Evolutionary conservation across 1,140 invertebrate species (phyloP).

Genomic region (Leucophenga varia): DNA sequence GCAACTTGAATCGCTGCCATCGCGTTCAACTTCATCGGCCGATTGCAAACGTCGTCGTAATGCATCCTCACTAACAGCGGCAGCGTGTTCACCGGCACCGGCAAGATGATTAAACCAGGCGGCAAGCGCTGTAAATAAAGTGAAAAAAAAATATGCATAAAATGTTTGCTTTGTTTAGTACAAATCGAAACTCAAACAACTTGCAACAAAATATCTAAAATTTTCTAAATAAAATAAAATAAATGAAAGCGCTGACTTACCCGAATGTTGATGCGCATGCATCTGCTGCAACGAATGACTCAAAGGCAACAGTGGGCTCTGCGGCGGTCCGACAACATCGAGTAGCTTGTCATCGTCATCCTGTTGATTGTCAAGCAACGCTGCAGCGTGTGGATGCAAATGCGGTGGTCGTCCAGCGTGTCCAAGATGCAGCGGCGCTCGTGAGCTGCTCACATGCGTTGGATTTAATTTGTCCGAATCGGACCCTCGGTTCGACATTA

Average conservation of each 20-base stretch:
- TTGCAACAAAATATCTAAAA: no score
- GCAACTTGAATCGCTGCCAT: slow-evolving; percentile 67
- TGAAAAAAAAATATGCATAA: neutral
- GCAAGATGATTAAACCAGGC: slow-evolving; percentile 62
- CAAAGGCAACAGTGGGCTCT: slow-evolving; percentile 69
- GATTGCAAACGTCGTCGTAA: slow-evolving; percentile 60
- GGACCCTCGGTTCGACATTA: slow-evolving; percentile 72
- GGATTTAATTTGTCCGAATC: slow-evolving; percentile 57
- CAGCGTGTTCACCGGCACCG: slow-evolving; percentile 54
- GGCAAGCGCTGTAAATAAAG: slow-evolving; percentile 44
- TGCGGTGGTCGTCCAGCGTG: slow-evolving; percentile 51
- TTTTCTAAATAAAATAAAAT: no score
- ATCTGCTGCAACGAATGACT: slow-evolving; percentile 56
- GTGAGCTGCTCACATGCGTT: slow-evolving; percentile 55
- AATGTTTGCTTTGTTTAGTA: no score
- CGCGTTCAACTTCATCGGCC: slow-evolving; percentile 63
- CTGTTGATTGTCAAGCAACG: slow-evolving; percentile 59
- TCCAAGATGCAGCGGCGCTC: slow-evolving; percentile 56
- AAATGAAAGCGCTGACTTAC: slow-evolving; percentile 23
- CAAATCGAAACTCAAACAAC: no score
- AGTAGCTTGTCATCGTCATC: slow-evolving; percentile 83
- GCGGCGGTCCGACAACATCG: slow-evolving; percentile 81
- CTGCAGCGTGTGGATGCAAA: slow-evolving; percentile 51
- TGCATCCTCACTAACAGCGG: slow-evolving; percentile 55
- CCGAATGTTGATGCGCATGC: slow-evolving; percentile 54